Evolutionary conservation across 2,113 vertebrate species (phyloP).

Genomic region (Xenopus laevis): DNA sequence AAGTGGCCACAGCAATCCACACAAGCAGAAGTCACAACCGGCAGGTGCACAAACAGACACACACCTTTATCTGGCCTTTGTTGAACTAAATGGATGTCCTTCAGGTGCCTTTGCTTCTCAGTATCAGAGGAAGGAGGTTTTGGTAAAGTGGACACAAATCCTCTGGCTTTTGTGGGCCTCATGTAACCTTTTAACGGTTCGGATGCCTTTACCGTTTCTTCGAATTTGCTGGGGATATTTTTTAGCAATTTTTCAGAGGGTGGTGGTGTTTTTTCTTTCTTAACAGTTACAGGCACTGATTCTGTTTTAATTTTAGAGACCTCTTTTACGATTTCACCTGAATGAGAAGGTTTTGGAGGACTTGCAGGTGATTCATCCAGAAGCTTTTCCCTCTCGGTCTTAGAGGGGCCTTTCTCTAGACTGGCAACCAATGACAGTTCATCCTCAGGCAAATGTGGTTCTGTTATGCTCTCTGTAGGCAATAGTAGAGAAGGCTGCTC

Average conservation of each 20-base stretch:
- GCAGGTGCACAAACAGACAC: constrained; percentile 50
- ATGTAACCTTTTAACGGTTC: constrained; percentile 68
- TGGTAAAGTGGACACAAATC: constrained; percentile 12
- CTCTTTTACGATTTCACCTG: not conserved
- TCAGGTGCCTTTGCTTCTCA: constrained; percentile 41
- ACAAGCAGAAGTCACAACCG: constrained; percentile 45
- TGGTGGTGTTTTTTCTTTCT: constrained; percentile 10
- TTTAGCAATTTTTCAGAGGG: not conserved
- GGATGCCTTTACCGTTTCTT: constrained; percentile 42
- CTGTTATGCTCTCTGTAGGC: not conserved
- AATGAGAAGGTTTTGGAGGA: not conserved
- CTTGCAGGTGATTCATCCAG: not conserved
- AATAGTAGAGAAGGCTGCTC: not conserved
- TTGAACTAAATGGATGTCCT: constrained; percentile 25
- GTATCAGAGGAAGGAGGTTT: too few species aligned
- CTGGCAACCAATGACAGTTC: not conserved
- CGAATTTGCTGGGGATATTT: constrained; percentile 46
- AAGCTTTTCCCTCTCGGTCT: not conserved
- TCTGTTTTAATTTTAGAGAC: not conserved
- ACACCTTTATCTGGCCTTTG: constrained; percentile 54
- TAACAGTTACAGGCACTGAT: rapidly evolving
- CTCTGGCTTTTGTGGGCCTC: constrained; percentile 68
- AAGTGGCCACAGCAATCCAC: constrained; percentile 39
- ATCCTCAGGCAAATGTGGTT: not conserved
- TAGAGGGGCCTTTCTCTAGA: not conserved